A percentile compares a stretch with the other conserved stretches of the same genome.
These are phyloP conservation scores for Cheilinus undulatus DNA, from an alignment of 2,113 vertebrate species.

Conservation along the genomic window DNA sequence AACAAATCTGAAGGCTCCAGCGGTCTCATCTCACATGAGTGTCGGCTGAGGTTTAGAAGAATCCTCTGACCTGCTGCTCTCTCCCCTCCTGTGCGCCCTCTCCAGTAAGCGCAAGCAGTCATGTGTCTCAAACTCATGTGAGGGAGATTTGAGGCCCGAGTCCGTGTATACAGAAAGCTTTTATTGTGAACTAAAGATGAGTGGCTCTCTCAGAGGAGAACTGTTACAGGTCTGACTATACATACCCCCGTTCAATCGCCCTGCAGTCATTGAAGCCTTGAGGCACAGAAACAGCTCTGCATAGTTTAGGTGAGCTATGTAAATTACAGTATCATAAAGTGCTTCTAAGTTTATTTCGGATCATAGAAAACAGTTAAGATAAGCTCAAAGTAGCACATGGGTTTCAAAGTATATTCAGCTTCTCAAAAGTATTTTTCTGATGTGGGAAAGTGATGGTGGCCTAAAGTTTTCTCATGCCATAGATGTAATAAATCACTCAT, in stretches of 20 bases:
- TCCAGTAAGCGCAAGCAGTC: slow-evolving; percentile 79
- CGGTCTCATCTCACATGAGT: slow-evolving; percentile 71
- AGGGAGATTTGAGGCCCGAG: slow-evolving; percentile 85
- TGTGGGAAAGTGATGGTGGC: not conserved
- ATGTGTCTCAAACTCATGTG: slow-evolving; percentile 90
- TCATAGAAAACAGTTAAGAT: too few species aligned
- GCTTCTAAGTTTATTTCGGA: not conserved
- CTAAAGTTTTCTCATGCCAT: slow-evolving; percentile 42
- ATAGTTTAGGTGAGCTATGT: not conserved
- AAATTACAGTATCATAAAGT: not conserved
- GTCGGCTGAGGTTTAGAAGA: slow-evolving; percentile 73
- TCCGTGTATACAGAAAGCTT: slow-evolving; percentile 64
- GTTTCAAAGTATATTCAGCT: too few species aligned
- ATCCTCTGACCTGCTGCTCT: slow-evolving; percentile 67
- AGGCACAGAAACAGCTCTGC: not conserved
- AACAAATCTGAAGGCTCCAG: slow-evolving; percentile 54
- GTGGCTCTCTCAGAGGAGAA: slow-evolving; percentile 37
- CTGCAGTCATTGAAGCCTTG: not conserved
- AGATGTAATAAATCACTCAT: slow-evolving; percentile 49
- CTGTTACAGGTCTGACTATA: slow-evolving; percentile 15
- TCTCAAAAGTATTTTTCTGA: too few species aligned
- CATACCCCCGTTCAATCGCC: not conserved
- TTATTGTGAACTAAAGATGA: slow-evolving; percentile 59
- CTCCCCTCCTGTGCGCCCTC: slow-evolving; percentile 55
- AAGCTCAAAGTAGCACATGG: not conserved